Percentiles rank a stretch among this genome's conserved stretches.
Conservation (phyloP, 2,797 vertebrate species). For the Cossypha dichroa region DNA sequence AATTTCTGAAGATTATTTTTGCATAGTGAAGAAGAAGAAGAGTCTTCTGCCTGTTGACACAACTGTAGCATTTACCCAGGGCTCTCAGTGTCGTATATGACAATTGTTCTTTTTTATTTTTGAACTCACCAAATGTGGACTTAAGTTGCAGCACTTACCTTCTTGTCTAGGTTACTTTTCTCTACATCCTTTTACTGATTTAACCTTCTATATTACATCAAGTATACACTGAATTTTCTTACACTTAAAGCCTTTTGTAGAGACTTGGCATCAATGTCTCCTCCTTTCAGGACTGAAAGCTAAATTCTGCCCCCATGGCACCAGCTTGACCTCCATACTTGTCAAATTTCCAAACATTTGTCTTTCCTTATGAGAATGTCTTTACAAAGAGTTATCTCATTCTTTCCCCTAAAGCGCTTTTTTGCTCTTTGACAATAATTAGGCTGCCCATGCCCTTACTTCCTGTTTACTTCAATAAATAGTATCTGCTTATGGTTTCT, state of each 20-base stretch:
- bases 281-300: neutral
- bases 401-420: neutral
- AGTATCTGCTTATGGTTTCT: neutral
- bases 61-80: neutral
- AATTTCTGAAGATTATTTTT: slow-evolving; percentile 4
- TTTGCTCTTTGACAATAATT: neutral
- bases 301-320: neutral
- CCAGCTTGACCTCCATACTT: neutral
- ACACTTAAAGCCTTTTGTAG: neutral
- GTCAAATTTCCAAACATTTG: neutral
- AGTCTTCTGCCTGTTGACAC: neutral
- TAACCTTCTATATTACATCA: neutral
- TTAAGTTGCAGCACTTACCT: neutral
- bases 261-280: neutral
- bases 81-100: neutral
- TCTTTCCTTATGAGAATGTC: neutral
- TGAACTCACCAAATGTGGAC: neutral
- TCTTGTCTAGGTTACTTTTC: neutral
- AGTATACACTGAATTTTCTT: neutral
- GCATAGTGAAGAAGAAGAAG: neutral
- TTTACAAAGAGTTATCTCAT: neutral
- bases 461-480: neutral
- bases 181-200: neutral
- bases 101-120: neutral
- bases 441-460: neutral